Percentiles rank a stretch among this genome's conserved stretches.
These are phyloP conservation scores for Micronisus gabar DNA, from an alignment of 2,113 vertebrate genomes.

Conservation along the genomic window DNA sequence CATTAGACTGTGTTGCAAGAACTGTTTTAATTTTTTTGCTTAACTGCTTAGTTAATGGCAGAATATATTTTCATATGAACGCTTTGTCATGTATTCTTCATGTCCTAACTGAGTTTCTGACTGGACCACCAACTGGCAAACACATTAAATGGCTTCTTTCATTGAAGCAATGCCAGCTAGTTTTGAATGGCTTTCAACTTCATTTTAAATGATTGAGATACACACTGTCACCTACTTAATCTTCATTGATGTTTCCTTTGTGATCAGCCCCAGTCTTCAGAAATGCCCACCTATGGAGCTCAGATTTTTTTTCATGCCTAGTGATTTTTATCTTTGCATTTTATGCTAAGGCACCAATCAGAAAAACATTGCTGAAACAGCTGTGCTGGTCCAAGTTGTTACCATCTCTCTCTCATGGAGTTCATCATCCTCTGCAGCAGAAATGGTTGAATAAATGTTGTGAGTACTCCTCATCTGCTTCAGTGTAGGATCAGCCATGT, in stretches of 20 bases:
- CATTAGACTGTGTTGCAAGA: neutral
- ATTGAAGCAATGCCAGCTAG: neutral
- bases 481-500: neutral
- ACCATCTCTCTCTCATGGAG: neutral
- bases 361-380: neutral
- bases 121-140: neutral
- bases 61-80: conserved; percentile 5
- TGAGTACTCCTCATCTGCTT: neutral
- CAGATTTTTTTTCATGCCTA: neutral
- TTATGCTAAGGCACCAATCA: neutral
- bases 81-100: neutral
- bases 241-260: neutral
- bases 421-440: neutral
- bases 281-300: neutral
- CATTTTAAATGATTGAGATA: neutral
- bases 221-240: neutral
- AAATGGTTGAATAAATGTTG: neutral
- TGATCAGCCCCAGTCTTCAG: neutral
- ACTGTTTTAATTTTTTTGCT: neutral
- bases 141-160: neutral
- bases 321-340: neutral
- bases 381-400: neutral
- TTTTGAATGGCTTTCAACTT: conserved; percentile 11
- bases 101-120: neutral
- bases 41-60: neutral